Conservation (phyloP, 2,888 invertebrate genomes). For the Augochlorella aurata region DNA sequence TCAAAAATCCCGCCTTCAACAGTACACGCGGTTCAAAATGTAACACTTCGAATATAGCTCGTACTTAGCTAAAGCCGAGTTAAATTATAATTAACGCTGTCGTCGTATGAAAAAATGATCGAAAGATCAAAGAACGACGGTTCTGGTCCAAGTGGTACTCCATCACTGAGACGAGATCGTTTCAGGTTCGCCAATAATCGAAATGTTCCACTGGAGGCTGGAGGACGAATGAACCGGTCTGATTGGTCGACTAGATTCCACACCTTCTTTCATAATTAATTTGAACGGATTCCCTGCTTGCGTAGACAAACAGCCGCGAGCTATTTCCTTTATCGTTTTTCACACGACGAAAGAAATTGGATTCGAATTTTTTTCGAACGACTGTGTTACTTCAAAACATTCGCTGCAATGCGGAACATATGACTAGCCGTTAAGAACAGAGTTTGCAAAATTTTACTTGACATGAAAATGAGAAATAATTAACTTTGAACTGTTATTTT, state of each 20-base stretch:
- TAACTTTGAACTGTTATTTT: no score
- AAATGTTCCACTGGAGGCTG: constrained; percentile 65
- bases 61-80: background rate
- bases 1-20: constrained; percentile 1
- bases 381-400: background rate
- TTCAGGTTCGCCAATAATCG: constrained; percentile 70
- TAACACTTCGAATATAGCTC: no score
- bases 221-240: constrained; percentile 77
- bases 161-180: constrained; percentile 73
- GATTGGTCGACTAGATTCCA: constrained; percentile 79
- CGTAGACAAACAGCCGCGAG: constrained; percentile 43
- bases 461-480: no score
- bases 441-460: no score
- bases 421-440: background rate
- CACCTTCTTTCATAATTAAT: constrained; percentile 79
- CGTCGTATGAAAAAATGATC: constrained; percentile 10
- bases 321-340: constrained; percentile 19
- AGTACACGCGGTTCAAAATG: background rate
- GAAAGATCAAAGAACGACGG: constrained; percentile 31
- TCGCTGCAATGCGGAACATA: background rate
- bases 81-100: background rate
- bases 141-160: constrained; percentile 50
- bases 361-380: background rate
- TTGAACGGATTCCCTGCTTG: constrained; percentile 58
- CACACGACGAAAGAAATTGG: background rate